Evolutionary conservation across 2,888 invertebrate species (phyloP).

Genomic region (Atrina japonica): DNA sequence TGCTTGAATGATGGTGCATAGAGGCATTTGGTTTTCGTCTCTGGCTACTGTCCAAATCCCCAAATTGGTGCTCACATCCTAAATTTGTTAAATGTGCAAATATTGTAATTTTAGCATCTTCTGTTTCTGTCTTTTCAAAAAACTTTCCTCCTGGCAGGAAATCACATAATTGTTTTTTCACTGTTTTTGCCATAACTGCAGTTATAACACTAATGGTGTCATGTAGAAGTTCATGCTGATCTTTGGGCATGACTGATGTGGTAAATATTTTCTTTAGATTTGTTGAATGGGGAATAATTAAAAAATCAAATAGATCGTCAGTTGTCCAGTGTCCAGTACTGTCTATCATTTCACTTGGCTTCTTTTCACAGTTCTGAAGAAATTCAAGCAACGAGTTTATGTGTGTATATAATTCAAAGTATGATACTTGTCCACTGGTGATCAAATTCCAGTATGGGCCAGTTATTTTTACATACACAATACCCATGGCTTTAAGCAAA

Average conservation of each 20-base stretch:
- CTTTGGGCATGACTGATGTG: background rate
- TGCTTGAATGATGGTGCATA: constrained; percentile 49
- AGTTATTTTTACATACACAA: constrained; percentile 43
- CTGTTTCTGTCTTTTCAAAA: background rate
- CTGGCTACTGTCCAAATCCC: constrained; percentile 51
- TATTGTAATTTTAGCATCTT: constrained; percentile 31
- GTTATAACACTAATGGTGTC: constrained; percentile 18
- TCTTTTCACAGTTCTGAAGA: constrained; percentile 15
- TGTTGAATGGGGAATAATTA: background rate
- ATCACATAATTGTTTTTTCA: constrained; percentile 47
- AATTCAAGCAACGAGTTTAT: constrained; percentile 14
- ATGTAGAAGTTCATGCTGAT: constrained; percentile 16
- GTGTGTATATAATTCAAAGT: constrained; percentile 42
- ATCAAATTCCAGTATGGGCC: constrained; percentile 51
- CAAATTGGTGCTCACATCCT: constrained; percentile 57
- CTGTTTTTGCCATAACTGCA: constrained; percentile 25
- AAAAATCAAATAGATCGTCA: background rate
- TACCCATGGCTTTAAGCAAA: constrained; percentile 36
- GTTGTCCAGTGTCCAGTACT: background rate
- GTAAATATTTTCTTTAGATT: background rate
- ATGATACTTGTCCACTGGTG: constrained; percentile 31
- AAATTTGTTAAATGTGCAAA: constrained; percentile 49
- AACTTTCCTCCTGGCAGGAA: constrained; percentile 47
- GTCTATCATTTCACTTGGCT: constrained; percentile 2
- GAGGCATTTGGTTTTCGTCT: constrained; percentile 47